Evolutionary conservation across 1,140 invertebrate species (phyloP).

Genomic region (Octopus bimaculoides): DNA sequence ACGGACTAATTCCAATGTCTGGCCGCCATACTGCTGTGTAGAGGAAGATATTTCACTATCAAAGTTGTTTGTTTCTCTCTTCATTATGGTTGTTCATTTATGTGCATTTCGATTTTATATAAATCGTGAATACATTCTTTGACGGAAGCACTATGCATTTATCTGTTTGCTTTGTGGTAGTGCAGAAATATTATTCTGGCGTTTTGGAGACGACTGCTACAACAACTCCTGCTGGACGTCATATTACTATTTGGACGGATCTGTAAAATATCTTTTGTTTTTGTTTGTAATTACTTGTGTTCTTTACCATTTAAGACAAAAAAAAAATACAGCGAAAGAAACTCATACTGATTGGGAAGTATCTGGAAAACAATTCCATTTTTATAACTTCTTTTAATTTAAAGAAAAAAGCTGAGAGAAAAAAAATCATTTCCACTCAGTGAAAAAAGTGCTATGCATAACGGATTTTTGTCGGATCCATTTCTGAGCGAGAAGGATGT

Average conservation of each 20-base stretch:
- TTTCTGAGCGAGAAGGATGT: background rate
- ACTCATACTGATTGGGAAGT: background rate
- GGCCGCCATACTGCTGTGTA: slow-evolving; percentile 5
- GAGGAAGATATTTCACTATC: background rate
- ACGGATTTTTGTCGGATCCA: background rate
- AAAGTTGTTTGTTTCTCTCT: background rate
- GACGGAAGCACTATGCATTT: background rate
- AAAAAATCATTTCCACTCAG: background rate
- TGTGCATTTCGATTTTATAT: slow-evolving; percentile 5
- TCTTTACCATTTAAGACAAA: background rate
- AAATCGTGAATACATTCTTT: background rate
- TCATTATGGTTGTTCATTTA: background rate
- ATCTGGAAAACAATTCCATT: background rate
- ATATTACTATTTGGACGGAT: background rate
- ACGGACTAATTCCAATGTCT: background rate
- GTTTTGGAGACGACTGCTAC: background rate
- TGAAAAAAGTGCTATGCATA: background rate
- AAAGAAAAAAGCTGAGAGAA: background rate
- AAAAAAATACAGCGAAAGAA: background rate
- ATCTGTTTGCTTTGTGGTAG: background rate
- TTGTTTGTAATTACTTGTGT: background rate
- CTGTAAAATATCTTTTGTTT: background rate
- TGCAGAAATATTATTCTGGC: background rate
- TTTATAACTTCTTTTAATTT: background rate
- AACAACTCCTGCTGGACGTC: too few relatives aligned